These are phyloP conservation scores for Rhyzopertha dominica DNA, from an alignment of 1,140 invertebrate genomes.

Conservation along the genomic window DNA sequence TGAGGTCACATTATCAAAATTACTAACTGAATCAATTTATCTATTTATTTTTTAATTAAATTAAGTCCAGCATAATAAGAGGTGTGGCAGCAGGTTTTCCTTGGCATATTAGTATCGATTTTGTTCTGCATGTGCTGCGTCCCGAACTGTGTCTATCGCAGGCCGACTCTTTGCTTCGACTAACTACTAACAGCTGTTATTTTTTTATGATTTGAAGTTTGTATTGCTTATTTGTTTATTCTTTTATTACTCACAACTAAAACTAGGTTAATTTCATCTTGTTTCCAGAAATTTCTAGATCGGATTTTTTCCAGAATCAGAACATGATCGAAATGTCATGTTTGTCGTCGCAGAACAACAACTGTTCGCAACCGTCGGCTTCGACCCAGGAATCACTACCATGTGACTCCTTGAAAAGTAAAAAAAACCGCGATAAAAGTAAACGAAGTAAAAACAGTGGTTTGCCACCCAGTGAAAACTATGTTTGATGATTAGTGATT, in stretches of 20 bases:
- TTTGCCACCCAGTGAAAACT: constrained; percentile 25
- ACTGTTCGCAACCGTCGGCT: constrained; percentile 42
- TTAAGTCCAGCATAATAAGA: too few species aligned
- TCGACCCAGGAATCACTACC: constrained; percentile 19
- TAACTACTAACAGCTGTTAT: constrained; percentile 30
- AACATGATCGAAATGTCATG: constrained; percentile 57
- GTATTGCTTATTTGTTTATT: constrained; percentile 21
- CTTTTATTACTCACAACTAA: constrained; percentile 40
- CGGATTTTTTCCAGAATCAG: constrained; percentile 47
- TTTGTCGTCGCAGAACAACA: constrained; percentile 57
- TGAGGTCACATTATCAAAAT: too few species aligned
- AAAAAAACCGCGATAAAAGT: constrained; percentile 20
- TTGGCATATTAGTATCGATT: too few species aligned
- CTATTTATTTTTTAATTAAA: too few species aligned
- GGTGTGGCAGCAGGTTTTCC: too few species aligned
- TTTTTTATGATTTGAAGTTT: neutral
- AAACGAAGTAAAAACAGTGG: constrained; percentile 19
- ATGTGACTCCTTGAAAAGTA: constrained; percentile 15
- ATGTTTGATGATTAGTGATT: constrained; percentile 28
- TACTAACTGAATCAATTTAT: too few species aligned
- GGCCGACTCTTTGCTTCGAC: constrained; percentile 22
- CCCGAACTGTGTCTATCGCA: too few species aligned
- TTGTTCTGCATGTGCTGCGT: too few species aligned
- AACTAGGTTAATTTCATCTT: constrained; percentile 46
- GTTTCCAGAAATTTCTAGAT: constrained; percentile 47